Conservation (phyloP, 2,113 vertebrate genomes). For the Paracanthobrama guichenoti region DNA sequence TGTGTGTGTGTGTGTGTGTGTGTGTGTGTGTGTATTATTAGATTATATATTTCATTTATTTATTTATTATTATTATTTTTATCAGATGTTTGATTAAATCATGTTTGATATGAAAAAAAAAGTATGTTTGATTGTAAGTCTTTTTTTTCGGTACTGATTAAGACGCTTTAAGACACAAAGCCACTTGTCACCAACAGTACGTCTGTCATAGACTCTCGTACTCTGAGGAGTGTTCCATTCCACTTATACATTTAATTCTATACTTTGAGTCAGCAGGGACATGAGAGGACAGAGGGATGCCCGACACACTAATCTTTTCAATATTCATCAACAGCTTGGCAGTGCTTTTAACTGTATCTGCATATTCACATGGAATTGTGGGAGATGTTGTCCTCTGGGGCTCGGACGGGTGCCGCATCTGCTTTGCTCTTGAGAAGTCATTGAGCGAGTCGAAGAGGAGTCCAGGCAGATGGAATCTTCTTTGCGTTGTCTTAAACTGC, state of each 20-base stretch:
- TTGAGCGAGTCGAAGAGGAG: conserved; percentile 7
- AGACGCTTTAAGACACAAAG: neutral
- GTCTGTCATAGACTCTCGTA: neutral
- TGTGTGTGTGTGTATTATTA: no score
- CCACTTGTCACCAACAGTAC: neutral
- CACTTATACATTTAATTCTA: conserved; percentile 22
- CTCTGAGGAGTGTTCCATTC: neutral
- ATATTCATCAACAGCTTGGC: conserved; percentile 36
- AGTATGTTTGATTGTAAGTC: no score
- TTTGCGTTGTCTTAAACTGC: conserved; percentile 21
- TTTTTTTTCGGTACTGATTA: neutral
- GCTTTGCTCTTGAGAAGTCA: conserved; percentile 50
- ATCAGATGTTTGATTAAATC: no score
- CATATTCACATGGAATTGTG: conserved; percentile 39
- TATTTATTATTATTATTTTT: no score
- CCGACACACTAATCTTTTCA: conserved; percentile 4
- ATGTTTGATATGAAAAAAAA: no score
- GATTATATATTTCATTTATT: no score
- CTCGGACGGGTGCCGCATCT: neutral
- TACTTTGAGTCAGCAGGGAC: neutral
- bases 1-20: no score
- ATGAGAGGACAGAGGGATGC: conserved; percentile 4
- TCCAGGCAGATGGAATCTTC: neutral
- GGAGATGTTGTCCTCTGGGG: conserved; percentile 44
- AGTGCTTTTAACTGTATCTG: conserved; percentile 30